Base-by-base conservation (phyloP, 2,113 vertebrate species). In the Seriola aureovittata region DNA sequence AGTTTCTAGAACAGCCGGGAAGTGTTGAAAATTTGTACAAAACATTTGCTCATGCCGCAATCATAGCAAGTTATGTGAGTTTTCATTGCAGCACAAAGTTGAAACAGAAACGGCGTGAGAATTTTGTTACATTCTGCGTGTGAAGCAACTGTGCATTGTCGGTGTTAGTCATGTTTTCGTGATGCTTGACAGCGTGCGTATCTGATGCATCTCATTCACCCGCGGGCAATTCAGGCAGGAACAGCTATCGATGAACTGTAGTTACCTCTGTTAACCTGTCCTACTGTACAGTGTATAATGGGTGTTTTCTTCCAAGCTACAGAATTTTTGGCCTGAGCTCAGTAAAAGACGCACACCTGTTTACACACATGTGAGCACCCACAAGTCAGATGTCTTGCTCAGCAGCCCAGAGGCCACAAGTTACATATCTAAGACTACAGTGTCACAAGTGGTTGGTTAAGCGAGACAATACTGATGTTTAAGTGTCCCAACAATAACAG, bases 191-290 rank as follows among this genome's bases (percentile, higher is more conserved):
- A 59, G 36, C 32, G 34, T 9, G 16, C 21, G 55, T 40, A 69
- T 74, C 64, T 40, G 44, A 68, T 68, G 13, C 21, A 34, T 42
- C 46, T 58, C 50, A 50, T 38, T 60, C 32, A 17, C 59, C 72
- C 79, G 71, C 32, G 3, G 55, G 55, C 46, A 44, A 8, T 34
- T 59, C 17, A 1, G 23, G 34, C 58, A 62, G 62, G 29, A 81
- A 65, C 17, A 0, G 52, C 76, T 29, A 13, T 38, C 34, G 0
- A n/a, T 83, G 68, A 84, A 81, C 90, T 80, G 4, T 1, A 55
- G 80, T 90, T 68, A 52, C 79, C 78, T 75, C 72, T 63, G 42
- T 71, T 48, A 65, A 77, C 71, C 64, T 46, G 62, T 42, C 52
- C 17, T 36, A 36, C 36, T 46, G 50, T 50, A 13, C 9, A 2